A percentile compares a stretch with the other conserved stretches of the same genome.
Conservation (phyloP, 2,888 invertebrate genomes). For the Melolontha melolontha region DNA sequence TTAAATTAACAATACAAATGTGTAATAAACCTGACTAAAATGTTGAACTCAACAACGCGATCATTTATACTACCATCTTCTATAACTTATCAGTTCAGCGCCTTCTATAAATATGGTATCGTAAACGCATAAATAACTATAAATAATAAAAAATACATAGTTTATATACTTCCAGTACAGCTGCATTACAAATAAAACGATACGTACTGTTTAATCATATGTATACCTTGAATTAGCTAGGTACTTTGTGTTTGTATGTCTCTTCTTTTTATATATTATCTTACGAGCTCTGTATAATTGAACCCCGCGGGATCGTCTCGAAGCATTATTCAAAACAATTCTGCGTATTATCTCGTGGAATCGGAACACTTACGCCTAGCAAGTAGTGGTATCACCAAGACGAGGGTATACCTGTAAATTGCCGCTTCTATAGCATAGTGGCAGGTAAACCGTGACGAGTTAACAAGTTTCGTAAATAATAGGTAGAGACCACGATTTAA, state of each 20-base stretch:
- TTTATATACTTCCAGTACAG: constrained; percentile 8
- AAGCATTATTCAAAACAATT: constrained; percentile 20
- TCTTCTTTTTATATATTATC: background rate
- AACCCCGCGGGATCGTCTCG: constrained; percentile 18
- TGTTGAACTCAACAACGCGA: too few relatives aligned
- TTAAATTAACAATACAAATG: too few relatives aligned
- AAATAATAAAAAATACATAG: constrained; percentile 30
- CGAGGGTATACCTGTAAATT: constrained; percentile 6
- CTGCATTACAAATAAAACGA: constrained; percentile 19
- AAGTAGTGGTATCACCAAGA: background rate
- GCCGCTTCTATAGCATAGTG: constrained; percentile 46
- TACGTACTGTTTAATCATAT: background rate
- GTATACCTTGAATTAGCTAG: constrained; percentile 37
- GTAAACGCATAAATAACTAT: background rate
- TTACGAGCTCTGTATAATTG: constrained; percentile 33
- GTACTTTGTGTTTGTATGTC: constrained; percentile 15
- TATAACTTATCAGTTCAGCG: too few relatives aligned
- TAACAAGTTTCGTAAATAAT: constrained; percentile 56
- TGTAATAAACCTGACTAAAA: too few relatives aligned
- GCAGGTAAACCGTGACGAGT: constrained; percentile 50
- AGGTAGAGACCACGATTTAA: constrained; percentile 55
- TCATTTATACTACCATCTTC: too few relatives aligned
- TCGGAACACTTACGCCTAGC: constrained; percentile 22
- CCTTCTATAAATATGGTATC: too few relatives aligned
- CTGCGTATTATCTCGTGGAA: constrained; percentile 12